These are phyloP conservation scores for Microctonus aethiopoides DNA, from an alignment of 2,888 invertebrate species.

Conservation along the genomic window DNA sequence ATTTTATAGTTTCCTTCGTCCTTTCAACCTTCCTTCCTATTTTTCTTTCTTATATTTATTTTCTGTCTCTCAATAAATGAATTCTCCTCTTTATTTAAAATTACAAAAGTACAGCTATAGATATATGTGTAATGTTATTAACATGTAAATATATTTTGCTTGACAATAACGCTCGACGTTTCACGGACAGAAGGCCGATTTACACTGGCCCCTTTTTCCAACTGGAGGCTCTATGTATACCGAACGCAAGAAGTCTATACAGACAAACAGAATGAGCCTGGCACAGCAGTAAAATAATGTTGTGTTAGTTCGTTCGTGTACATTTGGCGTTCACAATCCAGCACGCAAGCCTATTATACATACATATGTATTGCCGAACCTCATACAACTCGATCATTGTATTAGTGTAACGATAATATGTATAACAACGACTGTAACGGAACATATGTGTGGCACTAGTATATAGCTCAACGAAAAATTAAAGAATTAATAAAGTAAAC, in stretches of 20 bases:
- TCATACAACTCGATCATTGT: constrained; percentile 5
- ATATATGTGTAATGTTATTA: neutral
- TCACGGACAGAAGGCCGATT: constrained; percentile 61
- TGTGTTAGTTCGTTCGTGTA: constrained; percentile 20
- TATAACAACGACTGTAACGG: neutral
- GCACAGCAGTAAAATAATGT: constrained; percentile 4
- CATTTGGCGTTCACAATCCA: constrained; percentile 13
- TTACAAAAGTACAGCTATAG: too few relatives aligned
- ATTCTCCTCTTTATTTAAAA: too few relatives aligned
- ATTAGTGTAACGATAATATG: neutral
- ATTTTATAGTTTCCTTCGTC: neutral
- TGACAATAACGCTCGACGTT: constrained; percentile 23
- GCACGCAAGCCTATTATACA: constrained; percentile 18
- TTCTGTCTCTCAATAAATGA: neutral
- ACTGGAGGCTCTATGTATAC: constrained; percentile 58
- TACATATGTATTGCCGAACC: too few relatives aligned
- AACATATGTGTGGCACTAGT: neutral
- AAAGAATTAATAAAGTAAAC: neutral
- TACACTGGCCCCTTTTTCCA: constrained; percentile 60
- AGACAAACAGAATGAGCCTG: neutral
- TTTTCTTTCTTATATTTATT: neutral
- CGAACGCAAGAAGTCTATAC: constrained; percentile 35
- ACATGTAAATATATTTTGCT: neutral
- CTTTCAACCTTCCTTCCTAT: neutral
- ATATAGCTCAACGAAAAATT: neutral